Evolutionary conservation across 2,888 invertebrate genomes (phyloP).

Genomic region (Myopa tessellatipennis): DNA sequence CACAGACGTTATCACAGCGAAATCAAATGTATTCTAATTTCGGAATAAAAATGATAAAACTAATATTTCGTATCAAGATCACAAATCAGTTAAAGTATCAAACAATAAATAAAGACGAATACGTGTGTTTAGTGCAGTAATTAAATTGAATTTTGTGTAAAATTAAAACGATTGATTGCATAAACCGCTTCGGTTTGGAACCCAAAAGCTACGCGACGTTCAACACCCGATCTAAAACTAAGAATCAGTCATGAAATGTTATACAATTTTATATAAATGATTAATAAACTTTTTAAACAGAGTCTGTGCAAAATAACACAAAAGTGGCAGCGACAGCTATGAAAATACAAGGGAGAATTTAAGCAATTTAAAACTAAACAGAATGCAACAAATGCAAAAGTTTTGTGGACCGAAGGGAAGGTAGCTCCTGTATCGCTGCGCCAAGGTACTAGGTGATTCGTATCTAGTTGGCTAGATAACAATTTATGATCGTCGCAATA

Average conservation of each 20-base stretch:
- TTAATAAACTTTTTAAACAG: background rate
- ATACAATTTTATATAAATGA: constrained; percentile 18
- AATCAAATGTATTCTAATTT: no score
- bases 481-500: constrained; percentile 17
- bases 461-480: background rate
- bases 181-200: background rate
- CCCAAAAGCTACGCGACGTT: constrained; percentile 35
- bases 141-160: no score
- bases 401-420: background rate
- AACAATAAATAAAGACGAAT: no score
- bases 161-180: no score
- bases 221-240: constrained; percentile 45
- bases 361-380: no score
- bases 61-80: no score
- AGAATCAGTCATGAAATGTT: constrained; percentile 17
- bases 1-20: no score
- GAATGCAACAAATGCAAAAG: background rate
- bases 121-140: no score
- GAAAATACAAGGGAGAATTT: no score
- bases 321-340: background rate
- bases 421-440: background rate
- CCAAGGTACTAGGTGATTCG: background rate
- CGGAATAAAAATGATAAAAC: no score
- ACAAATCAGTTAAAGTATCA: no score
- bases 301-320: background rate